A percentile compares a stretch with the other conserved stretches of the same genome.
Evolutionary conservation across 2,113 vertebrate species (phyloP).

Genomic region (Pituophis catenifer): DNA sequence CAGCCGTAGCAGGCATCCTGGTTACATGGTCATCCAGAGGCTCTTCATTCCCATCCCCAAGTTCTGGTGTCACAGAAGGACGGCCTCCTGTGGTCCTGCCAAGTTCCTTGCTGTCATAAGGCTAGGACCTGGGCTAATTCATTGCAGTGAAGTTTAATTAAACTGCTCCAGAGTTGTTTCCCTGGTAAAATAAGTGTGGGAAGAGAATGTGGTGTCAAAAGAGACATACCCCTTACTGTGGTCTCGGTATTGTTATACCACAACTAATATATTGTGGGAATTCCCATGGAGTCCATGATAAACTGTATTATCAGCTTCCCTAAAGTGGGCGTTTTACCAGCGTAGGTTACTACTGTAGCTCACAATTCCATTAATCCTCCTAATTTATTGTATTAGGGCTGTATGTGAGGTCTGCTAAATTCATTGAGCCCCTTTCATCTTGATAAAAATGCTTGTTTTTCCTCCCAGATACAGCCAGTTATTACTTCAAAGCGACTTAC

Average conservation of each 20-base stretch:
- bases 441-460: slow-evolving; percentile 75
- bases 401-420: slow-evolving; percentile 85
- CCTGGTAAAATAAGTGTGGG: slow-evolving; percentile 93
- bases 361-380: slow-evolving; percentile 82
- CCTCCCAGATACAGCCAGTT: slow-evolving; percentile 71
- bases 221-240: slow-evolving; percentile 89
- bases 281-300: slow-evolving; percentile 84
- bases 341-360: slow-evolving; percentile 78
- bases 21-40: slow-evolving; percentile 70
- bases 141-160: slow-evolving; percentile 87
- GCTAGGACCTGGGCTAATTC: slow-evolving; percentile 84
- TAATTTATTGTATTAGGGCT: slow-evolving; percentile 86
- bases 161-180: slow-evolving; percentile 86
- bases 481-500: slow-evolving; percentile 72
- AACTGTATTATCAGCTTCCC: slow-evolving; percentile 84
- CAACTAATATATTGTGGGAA: slow-evolving; percentile 91
- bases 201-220: slow-evolving; percentile 93
- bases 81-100: slow-evolving; percentile 77
- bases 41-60: slow-evolving; percentile 67
- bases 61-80: slow-evolving; percentile 75
- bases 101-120: slow-evolving; percentile 79
- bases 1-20: slow-evolving; percentile 63
- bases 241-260: slow-evolving; percentile 85
- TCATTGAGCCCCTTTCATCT: slow-evolving; percentile 81
- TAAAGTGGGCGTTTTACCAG: slow-evolving; percentile 79